phyloP scores from a whole-genome alignment of 2,888 invertebrate genomes.

The Hofmannophila pseudospretella region DNA sequence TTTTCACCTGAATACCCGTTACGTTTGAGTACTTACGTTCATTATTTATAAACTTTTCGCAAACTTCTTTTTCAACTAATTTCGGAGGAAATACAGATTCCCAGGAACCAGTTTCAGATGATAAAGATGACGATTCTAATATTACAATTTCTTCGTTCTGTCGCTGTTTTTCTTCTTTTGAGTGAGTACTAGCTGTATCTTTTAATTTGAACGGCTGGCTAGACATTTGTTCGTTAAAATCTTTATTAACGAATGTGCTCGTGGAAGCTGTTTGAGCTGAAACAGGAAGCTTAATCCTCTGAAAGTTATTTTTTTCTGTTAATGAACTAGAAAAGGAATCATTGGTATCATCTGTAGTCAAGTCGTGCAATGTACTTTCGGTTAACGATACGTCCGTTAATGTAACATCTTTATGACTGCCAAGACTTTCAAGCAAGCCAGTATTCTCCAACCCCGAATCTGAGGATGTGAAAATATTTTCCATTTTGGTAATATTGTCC shows the following conservation, averaged over 20 bases:
- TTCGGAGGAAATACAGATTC: conserved; percentile 78
- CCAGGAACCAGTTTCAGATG: conserved; percentile 82
- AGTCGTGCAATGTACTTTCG: conserved; percentile 61
- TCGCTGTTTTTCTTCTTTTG: conserved; percentile 79
- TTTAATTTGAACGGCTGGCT: conserved; percentile 25
- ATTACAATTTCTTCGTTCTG: conserved; percentile 80
- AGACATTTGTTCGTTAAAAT: conserved; percentile 23
- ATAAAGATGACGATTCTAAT: conserved; percentile 80
- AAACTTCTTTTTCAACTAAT: conserved; percentile 53
- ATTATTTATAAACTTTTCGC: conserved; percentile 57
- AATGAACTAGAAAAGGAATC: conserved; percentile 32
- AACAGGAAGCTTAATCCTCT: conserved; percentile 21
- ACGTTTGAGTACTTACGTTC: conserved; percentile 44
- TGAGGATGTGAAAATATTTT: conserved; percentile 55
- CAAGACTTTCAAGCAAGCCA: conserved; percentile 52
- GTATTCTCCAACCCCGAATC: conserved; percentile 71
- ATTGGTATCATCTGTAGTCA: conserved; percentile 46
- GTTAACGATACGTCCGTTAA: conserved; percentile 58
- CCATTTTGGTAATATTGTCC: conserved; percentile 51
- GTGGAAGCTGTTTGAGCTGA: conserved; percentile 19
- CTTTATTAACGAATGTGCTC: conserved; percentile 27
- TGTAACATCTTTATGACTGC: conserved; percentile 56
- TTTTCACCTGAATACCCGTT: conserved; percentile 10
- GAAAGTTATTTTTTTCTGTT: conserved; percentile 28
- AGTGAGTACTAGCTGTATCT: conserved; percentile 30